Evolutionary conservation across 2,113 vertebrate genomes (phyloP).

Genomic region (Varanus komodoensis): DNA sequence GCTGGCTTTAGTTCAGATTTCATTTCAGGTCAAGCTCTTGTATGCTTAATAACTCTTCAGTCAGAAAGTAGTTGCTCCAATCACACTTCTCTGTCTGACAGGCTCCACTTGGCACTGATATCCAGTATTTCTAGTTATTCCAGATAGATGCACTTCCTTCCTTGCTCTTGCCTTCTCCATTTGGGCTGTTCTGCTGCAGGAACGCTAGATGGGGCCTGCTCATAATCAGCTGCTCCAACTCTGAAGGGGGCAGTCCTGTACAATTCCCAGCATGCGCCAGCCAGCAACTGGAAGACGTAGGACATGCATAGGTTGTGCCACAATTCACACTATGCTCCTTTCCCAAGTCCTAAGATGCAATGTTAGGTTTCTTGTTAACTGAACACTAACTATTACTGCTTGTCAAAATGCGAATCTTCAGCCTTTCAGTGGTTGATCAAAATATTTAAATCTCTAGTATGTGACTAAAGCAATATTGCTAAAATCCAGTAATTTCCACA

Average conservation of each 20-base stretch:
- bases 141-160: background rate
- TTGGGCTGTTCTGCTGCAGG: background rate
- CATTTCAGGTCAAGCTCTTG: conserved; percentile 1
- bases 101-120: background rate
- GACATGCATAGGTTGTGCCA: too few relatives aligned
- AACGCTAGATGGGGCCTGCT: conserved; percentile 16
- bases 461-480: background rate
- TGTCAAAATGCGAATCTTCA: background rate
- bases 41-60: background rate
- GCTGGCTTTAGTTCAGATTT: background rate
- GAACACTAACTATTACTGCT: background rate
- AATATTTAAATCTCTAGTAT: background rate
- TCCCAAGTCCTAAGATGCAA: background rate
- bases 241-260: background rate
- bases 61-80: conserved; percentile 18
- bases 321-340: too few relatives aligned
- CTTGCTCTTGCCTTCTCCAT: background rate
- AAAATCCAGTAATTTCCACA: background rate
- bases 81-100: background rate
- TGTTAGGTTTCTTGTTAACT: background rate
- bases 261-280: too few relatives aligned
- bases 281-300: too few relatives aligned
- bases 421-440: background rate
- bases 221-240: background rate
- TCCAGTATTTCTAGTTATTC: background rate